Conservation (phyloP, 2,113 vertebrate species). For the Cheilinus undulatus region DNA sequence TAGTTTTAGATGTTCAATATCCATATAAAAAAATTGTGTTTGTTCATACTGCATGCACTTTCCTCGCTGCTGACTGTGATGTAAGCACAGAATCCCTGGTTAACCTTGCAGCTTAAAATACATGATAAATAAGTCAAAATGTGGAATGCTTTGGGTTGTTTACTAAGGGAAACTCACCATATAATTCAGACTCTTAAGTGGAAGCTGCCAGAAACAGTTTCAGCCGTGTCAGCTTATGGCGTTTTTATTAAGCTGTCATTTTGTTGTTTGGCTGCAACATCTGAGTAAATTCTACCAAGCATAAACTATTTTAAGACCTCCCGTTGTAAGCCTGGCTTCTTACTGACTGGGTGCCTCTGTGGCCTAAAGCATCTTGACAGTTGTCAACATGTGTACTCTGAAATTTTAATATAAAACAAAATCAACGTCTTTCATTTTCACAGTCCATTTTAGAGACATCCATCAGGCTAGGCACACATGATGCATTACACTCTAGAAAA, state of each 20-base stretch:
- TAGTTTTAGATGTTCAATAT: neutral
- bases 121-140: constrained; percentile 29
- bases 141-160: constrained; percentile 39
- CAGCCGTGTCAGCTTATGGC: constrained; percentile 42
- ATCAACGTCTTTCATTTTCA: constrained; percentile 40
- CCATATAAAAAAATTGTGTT: neutral
- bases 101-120: constrained; percentile 28
- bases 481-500: constrained; percentile 1
- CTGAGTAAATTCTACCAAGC: constrained; percentile 40
- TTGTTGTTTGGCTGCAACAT: constrained; percentile 47
- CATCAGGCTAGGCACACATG: neutral
- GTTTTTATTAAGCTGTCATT: constrained; percentile 55
- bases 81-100: neutral
- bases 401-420: constrained; percentile 31
- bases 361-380: constrained; percentile 45
- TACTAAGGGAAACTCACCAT: constrained; percentile 19
- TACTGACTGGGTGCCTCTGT: constrained; percentile 24
- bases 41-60: constrained; percentile 2
- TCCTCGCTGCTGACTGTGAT: constrained; percentile 8
- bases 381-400: constrained; percentile 21
- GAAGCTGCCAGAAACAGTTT: constrained; percentile 47
- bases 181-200: constrained; percentile 30
- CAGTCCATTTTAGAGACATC: constrained; percentile 7
- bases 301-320: constrained; percentile 40
- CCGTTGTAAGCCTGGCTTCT: constrained; percentile 35